phyloP scores from a whole-genome alignment of 2,888 invertebrate species.

The Nesidiocoris tenuis region DNA sequence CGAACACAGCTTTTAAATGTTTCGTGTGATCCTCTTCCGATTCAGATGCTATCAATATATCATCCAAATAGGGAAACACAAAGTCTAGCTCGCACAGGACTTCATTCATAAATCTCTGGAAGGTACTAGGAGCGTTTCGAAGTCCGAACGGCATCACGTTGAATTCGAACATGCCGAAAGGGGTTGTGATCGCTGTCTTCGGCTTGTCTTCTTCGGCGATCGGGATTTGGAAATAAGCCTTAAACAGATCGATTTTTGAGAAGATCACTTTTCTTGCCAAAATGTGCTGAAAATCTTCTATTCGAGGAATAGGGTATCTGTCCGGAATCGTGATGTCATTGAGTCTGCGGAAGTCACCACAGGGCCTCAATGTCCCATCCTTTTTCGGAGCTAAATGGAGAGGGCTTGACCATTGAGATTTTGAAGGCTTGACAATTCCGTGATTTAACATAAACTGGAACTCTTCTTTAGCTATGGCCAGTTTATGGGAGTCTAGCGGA shows the following conservation, averaged over 20 bases:
- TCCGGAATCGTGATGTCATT: slow-evolving; percentile 53
- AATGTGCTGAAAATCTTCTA: slow-evolving; percentile 52
- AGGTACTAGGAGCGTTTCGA: too few relatives aligned
- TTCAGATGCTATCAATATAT: slow-evolving; percentile 52
- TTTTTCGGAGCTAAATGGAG: slow-evolving; percentile 51
- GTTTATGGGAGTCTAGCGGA: slow-evolving; percentile 52
- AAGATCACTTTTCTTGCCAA: slow-evolving; percentile 48
- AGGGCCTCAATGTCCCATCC: slow-evolving; percentile 51
- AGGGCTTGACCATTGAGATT: slow-evolving; percentile 52
- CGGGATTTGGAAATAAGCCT: slow-evolving; percentile 36
- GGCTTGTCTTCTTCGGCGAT: slow-evolving; percentile 18
- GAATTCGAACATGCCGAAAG: slow-evolving; percentile 19
- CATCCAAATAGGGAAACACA: slow-evolving; percentile 52
- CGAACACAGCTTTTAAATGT: slow-evolving; percentile 47
- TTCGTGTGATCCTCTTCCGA: slow-evolving; percentile 44
- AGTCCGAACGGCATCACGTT: too few relatives aligned
- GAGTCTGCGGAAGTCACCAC: slow-evolving; percentile 54
- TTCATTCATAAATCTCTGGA: too few relatives aligned
- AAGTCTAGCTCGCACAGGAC: slow-evolving; percentile 51
- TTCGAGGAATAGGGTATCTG: too few relatives aligned
- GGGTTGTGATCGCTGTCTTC: slow-evolving; percentile 36
- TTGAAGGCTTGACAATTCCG: slow-evolving; percentile 51
- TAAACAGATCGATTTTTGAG: slow-evolving; percentile 41
- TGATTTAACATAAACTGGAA: slow-evolving; percentile 51
- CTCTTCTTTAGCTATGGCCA: slow-evolving; percentile 51